These are phyloP conservation scores for Antennarius striatus DNA, from an alignment of 2,113 vertebrate species.

Conservation along the genomic window DNA sequence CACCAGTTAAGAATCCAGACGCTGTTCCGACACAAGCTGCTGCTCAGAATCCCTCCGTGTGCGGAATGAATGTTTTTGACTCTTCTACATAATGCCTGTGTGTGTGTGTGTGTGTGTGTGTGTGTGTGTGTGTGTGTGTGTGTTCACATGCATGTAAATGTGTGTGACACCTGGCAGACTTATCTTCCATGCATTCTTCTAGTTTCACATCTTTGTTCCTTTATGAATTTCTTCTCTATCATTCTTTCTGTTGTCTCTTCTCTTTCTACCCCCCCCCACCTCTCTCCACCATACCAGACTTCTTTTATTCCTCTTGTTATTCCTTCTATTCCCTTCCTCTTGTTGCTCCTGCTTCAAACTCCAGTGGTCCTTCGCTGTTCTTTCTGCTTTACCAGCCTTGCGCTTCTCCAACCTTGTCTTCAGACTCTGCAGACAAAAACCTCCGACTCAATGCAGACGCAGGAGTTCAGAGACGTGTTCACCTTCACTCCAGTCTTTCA, in stretches of 20 bases:
- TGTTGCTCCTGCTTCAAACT: slow-evolving; percentile 3
- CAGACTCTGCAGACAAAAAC: no score
- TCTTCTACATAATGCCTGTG: slow-evolving; percentile 17
- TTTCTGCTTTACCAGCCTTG: slow-evolving; percentile 1
- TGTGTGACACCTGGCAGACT: slow-evolving; percentile 34
- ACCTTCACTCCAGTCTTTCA: not conserved
- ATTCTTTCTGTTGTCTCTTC: slow-evolving; percentile 7
- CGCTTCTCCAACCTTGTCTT: no score
- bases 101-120: not conserved
- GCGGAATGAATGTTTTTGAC: slow-evolving; percentile 44
- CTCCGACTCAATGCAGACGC: no score
- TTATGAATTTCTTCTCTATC: slow-evolving; percentile 58
- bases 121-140: not conserved
- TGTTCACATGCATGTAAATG: slow-evolving; percentile 4
- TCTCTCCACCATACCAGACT: slow-evolving; percentile 19
- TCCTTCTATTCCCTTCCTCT: no score
- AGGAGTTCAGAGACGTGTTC: no score
- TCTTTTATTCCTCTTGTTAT: not conserved
- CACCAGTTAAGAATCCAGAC: slow-evolving; percentile 23
- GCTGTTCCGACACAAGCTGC: slow-evolving; percentile 15
- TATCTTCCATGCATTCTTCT: slow-evolving; percentile 45
- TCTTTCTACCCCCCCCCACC: slow-evolving; percentile 9
- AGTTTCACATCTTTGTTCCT: slow-evolving; percentile 37
- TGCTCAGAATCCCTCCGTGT: slow-evolving; percentile 19
- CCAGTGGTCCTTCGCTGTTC: slow-evolving; percentile 1